Conservation (phyloP, 2,113 vertebrate genomes). For the Tetrax tetrax region DNA sequence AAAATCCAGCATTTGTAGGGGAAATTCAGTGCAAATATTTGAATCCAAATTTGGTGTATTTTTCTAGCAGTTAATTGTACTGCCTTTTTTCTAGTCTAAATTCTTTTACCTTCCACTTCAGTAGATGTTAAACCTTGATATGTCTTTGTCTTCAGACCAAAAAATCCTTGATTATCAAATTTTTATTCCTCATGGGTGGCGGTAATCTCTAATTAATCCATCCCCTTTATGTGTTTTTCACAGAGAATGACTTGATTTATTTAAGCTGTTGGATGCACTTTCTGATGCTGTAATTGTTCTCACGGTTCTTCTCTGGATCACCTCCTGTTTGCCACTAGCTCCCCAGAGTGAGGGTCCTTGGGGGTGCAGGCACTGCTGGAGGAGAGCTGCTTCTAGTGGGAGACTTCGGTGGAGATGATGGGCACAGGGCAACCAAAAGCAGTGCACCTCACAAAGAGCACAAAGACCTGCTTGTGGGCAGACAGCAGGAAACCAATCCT, state of each 20-base stretch:
- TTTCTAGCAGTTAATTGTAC: background rate
- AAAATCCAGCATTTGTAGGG: background rate
- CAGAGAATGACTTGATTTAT: background rate
- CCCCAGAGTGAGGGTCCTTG: background rate
- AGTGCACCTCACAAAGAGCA: background rate
- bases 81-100: background rate
- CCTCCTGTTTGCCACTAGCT: background rate
- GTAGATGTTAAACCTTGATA: background rate
- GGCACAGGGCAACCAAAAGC: background rate
- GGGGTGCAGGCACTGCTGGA: fast-evolving
- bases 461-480: background rate
- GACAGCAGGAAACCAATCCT: background rate
- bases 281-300: background rate
- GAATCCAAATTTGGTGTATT: background rate
- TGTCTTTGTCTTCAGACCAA: background rate
- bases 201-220: background rate
- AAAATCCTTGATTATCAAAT: background rate
- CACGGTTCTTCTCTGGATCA: background rate
- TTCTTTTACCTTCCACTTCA: background rate
- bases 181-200: background rate
- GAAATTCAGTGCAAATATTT: background rate
- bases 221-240: background rate
- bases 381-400: background rate
- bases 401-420: background rate
- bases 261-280: background rate